A percentile compares a stretch with the other conserved stretches of the same genome.
Conservation (phyloP, 2,113 vertebrate genomes). For the Plecotus auritus region DNA sequence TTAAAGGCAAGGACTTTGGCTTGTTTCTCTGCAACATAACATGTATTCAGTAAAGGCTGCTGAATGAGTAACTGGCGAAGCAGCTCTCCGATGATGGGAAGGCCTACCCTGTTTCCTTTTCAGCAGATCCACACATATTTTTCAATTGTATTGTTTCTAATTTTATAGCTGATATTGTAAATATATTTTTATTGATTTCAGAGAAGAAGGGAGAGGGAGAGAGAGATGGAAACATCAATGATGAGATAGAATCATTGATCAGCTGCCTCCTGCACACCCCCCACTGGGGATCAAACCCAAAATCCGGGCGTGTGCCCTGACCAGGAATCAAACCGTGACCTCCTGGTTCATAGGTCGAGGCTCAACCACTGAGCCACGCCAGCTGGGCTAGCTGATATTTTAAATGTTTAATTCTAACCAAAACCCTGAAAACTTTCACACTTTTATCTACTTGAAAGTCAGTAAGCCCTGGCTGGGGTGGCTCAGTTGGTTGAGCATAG, state of each 20-base stretch:
- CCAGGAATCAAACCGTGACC: too few species aligned
- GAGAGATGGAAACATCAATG: too few species aligned
- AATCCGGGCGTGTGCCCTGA: too few species aligned
- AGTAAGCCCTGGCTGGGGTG: background rate
- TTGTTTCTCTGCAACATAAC: background rate
- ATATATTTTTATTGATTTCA: too few species aligned
- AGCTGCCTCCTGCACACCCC: background rate
- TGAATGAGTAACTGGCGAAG: background rate
- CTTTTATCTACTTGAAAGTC: background rate
- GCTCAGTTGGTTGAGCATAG: background rate
- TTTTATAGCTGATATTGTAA: background rate
- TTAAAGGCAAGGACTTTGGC: background rate
- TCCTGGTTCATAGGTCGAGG: too few species aligned
- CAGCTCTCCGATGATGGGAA: background rate
- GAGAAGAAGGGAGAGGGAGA: too few species aligned
- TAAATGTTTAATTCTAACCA: background rate
- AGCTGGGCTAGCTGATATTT: background rate
- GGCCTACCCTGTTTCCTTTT: background rate
- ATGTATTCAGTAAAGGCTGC: background rate
- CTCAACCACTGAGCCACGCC: too few species aligned
- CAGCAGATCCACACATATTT: background rate
- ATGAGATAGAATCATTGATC: background rate
- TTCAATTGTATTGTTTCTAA: background rate
- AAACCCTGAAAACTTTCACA: conserved; percentile 33
- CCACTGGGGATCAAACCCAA: too few species aligned